Conservation (phyloP, 92 coral and sea anemone species). For the Palythoa grandiflora region DNA sequence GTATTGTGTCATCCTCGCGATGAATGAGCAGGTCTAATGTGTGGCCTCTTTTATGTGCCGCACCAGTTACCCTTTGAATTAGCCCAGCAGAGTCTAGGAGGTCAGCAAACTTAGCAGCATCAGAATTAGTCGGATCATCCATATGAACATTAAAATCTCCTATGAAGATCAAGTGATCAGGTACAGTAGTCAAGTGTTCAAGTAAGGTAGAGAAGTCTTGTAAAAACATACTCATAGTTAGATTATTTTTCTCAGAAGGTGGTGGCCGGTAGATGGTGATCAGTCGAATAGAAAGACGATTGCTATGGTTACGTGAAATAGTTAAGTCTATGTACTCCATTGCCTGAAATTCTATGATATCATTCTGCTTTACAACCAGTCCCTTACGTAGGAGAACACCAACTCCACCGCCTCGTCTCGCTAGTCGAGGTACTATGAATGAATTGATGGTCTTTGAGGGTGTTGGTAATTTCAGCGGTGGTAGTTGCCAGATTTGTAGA, state of each 20-base stretch:
- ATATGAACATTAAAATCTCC: constrained; percentile 62
- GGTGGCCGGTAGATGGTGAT: constrained; percentile 69
- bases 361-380: constrained; percentile 28
- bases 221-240: constrained; percentile 42
- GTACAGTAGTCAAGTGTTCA: constrained; percentile 29
- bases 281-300: constrained; percentile 44
- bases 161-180: constrained; percentile 41
- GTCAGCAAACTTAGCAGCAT: constrained; percentile 52
- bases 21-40: constrained; percentile 50
- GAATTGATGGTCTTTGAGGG: constrained; percentile 55
- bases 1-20: constrained; percentile 47
- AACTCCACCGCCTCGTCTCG: constrained; percentile 48
- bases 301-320: constrained; percentile 52
- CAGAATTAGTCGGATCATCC: constrained; percentile 33
- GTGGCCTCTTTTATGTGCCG: constrained; percentile 54
- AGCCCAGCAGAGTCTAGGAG: constrained; percentile 40
- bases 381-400: constrained; percentile 45
- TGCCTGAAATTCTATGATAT: constrained; percentile 21
- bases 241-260: constrained; percentile 65
- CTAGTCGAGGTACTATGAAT: constrained; percentile 59
- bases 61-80: constrained; percentile 36
- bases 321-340: constrained; percentile 62
- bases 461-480: constrained; percentile 63
- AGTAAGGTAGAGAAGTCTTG: constrained; percentile 55
- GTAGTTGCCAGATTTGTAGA: constrained; percentile 35